These are phyloP conservation scores for Nomada ferruginata DNA, from an alignment of 2,888 invertebrate genomes.

Conservation along the genomic window DNA sequence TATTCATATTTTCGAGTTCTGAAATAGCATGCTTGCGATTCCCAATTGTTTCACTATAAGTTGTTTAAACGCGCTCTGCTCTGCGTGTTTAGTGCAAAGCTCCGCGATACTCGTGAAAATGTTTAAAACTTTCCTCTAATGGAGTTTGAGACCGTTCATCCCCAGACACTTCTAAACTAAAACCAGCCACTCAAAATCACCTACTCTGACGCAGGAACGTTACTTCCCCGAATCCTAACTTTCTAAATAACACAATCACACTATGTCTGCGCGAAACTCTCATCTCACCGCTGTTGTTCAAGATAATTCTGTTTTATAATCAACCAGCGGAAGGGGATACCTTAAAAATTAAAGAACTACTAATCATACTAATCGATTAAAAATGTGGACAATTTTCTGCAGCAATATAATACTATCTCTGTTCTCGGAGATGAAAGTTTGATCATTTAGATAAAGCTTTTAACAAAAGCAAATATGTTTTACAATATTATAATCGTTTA, in stretches of 20 bases:
- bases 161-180: neutral
- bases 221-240: conserved; percentile 43
- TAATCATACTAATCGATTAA: neutral
- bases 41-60: neutral
- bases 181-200: neutral
- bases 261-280: neutral
- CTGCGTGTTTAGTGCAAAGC: neutral
- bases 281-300: neutral
- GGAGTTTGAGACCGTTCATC: conserved; percentile 6
- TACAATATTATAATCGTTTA: neutral
- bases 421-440: neutral
- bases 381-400: neutral
- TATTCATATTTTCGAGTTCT: too few relatives aligned
- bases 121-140: conserved; percentile 22
- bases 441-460: neutral
- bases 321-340: too few relatives aligned
- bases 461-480: neutral
- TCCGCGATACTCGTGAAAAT: neutral
- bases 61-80: neutral
- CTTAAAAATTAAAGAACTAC: too few relatives aligned
- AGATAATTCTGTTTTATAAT: neutral
- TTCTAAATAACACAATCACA: conserved; percentile 30
- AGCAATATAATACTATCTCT: too few relatives aligned
- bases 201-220: neutral
- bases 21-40: too few relatives aligned